These are phyloP conservation scores for Oreochromis grahami DNA, from an alignment of 2,797 vertebrate species.

Conservation along the genomic window DNA sequence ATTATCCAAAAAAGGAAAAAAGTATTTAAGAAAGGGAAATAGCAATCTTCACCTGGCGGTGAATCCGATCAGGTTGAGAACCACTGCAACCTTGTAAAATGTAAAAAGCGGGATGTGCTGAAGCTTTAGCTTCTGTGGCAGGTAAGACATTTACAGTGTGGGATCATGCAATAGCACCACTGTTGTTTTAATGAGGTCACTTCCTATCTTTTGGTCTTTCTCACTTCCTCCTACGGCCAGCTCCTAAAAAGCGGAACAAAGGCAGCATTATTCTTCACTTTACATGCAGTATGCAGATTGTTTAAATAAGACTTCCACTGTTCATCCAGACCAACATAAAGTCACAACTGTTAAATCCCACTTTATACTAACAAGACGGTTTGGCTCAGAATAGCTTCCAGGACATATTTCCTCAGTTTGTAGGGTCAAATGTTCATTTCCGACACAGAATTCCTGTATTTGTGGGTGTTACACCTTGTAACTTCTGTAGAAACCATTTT, in stretches of 20 bases:
- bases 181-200: slow-evolving; percentile 89
- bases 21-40: background rate
- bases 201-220: slow-evolving; percentile 58
- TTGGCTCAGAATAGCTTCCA: background rate
- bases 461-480: background rate
- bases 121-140: slow-evolving; percentile 43
- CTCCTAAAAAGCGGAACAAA: slow-evolving; percentile 60
- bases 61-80: slow-evolving; percentile 10
- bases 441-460: background rate
- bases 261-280: background rate
- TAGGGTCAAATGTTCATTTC: background rate
- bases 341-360: background rate
- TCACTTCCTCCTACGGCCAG: slow-evolving; percentile 91
- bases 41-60: background rate
- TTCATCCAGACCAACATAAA: background rate
- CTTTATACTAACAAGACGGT: background rate
- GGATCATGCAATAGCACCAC: slow-evolving; percentile 94
- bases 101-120: slow-evolving; percentile 16
- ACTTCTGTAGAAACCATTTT: background rate
- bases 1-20: background rate
- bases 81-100: background rate
- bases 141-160: slow-evolving; percentile 80
- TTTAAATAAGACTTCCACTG: background rate
- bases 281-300: background rate
- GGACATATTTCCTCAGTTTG: background rate